Evolutionary conservation across 2,797 vertebrate genomes (phyloP).

Genomic region (Myoxocephalus aenaeus): DNA sequence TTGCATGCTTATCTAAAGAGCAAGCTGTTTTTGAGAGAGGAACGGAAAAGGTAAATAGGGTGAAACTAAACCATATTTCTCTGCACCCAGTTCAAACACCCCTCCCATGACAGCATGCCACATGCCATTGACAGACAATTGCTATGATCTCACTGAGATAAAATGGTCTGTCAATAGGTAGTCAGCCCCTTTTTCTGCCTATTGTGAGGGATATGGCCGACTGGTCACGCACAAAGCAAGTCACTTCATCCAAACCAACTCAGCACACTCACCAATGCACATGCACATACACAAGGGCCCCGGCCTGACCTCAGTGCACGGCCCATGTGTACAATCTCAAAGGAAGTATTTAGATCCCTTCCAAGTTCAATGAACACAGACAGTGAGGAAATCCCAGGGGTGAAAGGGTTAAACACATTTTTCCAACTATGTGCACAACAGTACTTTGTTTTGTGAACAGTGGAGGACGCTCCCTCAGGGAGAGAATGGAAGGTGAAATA

Average conservation of each 20-base stretch:
- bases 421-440: slow-evolving; percentile 65
- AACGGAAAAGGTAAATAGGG: background rate
- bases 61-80: background rate
- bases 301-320: slow-evolving; percentile 53
- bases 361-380: slow-evolving; percentile 72
- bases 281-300: slow-evolving; percentile 61
- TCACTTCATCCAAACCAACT: slow-evolving; percentile 52
- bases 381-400: slow-evolving; percentile 63
- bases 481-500: slow-evolving; percentile 49
- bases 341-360: slow-evolving; percentile 72
- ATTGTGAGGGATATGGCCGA: slow-evolving; percentile 63
- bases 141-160: slow-evolving; percentile 57
- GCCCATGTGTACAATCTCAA: slow-evolving; percentile 62
- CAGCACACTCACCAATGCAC: slow-evolving; percentile 54
- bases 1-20: slow-evolving; percentile 40
- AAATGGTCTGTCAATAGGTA: slow-evolving; percentile 62
- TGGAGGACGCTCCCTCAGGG: slow-evolving; percentile 66
- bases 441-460: slow-evolving; percentile 71
- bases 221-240: slow-evolving; percentile 72
- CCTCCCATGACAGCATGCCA: slow-evolving; percentile 26
- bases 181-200: slow-evolving; percentile 51
- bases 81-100: slow-evolving; percentile 25
- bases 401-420: slow-evolving; percentile 72
- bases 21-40: slow-evolving; percentile 28
- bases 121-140: slow-evolving; percentile 42